Evolutionary conservation across 2,888 invertebrate species (phyloP), one percentile per base, ranked within the genome.

Genomic region (Drosophila heteroneura): DNA sequence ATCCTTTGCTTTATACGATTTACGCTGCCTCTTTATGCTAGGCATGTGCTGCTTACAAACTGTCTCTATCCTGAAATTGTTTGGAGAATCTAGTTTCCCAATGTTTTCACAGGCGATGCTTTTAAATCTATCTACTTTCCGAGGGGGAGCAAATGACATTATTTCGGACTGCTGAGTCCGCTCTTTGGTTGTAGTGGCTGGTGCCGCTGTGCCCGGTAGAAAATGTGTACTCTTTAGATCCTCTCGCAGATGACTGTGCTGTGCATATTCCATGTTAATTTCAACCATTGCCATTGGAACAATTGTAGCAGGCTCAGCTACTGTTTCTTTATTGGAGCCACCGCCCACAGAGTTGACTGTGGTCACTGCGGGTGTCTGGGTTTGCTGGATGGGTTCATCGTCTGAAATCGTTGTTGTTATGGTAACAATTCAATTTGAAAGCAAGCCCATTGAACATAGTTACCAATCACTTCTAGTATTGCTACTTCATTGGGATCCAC

Each of bases 271-370:
- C 82, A 87, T 89, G 44, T 89, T 87, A 6, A 87, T 87, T 47
- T 84, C 86, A 9, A 87, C 86, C 86, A 87, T 87, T 7, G 85
- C 47, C 14, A 79, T 16, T 0, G 90, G 71, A 5, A 51, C 26
- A 9, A 41, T n/a, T 16, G 41, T n/a, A 22, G 14, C 1, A 9
- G 54, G 1, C 2, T 26, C 7, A 5, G 57, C 5, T 10, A 26
- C 26, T 14, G 28, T 10, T 19, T 19, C 44, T 2, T 37, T 28
- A 5, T 30, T 37, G 19, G 22, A 0, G 10, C 5, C 10, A 1
- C 3, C 26, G 14, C 0, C 0, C 3, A 51, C 44, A 14, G 41
- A 3, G 28, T n/a, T 37, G 2, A 10, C 37, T 26, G 16, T 39
- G n/a, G 7, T 16, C 12, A 28, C n/a, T 28, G 39, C n/a, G 14